Percentiles rank a stretch among this genome's conserved stretches.
Evolutionary conservation across 1,140 invertebrate species (phyloP).

Genomic region (Neodiprion pinetum): DNA sequence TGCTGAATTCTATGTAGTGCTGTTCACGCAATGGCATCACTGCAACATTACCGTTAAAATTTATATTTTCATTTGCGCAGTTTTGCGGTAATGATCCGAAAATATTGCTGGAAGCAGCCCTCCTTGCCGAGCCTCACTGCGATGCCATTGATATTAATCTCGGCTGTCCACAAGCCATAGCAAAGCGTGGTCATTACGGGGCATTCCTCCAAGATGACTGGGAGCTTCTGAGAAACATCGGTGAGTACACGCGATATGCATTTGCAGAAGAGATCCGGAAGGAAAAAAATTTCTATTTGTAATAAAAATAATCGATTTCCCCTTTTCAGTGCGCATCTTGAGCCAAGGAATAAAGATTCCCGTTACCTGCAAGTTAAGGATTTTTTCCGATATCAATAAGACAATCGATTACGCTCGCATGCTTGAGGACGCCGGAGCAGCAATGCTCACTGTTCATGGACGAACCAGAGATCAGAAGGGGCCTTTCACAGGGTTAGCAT

Average conservation of each 20-base stretch:
- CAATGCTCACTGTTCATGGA: constrained; percentile 94
- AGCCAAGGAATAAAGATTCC: constrained; percentile 79
- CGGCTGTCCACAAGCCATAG: constrained; percentile 96
- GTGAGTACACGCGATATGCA: constrained; percentile 60
- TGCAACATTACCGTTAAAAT: constrained; percentile 12
- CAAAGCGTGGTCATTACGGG: constrained; percentile 87
- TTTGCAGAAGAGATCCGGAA: background rate
- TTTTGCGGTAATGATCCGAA: constrained; percentile 98
- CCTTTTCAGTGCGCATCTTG: constrained; percentile 71
- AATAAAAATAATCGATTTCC: constrained; percentile 26
- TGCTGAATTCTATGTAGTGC: constrained; percentile 17
- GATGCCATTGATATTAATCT: constrained; percentile 98
- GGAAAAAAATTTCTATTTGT: background rate
- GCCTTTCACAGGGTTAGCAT: constrained; percentile 90
- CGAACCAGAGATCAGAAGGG: constrained; percentile 96
- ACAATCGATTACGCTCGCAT: constrained; percentile 93
- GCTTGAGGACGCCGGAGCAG: constrained; percentile 92
- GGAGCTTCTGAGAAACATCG: constrained; percentile 82
- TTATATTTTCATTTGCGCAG: constrained; percentile 63
- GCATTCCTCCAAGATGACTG: constrained; percentile 97
- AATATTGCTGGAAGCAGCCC: constrained; percentile 84
- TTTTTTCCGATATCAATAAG: constrained; percentile 87
- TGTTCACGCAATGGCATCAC: constrained; percentile 15
- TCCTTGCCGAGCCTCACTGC: constrained; percentile 85
- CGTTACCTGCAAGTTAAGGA: constrained; percentile 95